Percentiles rank a stretch among this genome's conserved stretches.
These are phyloP conservation scores for Avahi laniger DNA, from an alignment of 2,797 vertebrate species.

Conservation along the genomic window DNA sequence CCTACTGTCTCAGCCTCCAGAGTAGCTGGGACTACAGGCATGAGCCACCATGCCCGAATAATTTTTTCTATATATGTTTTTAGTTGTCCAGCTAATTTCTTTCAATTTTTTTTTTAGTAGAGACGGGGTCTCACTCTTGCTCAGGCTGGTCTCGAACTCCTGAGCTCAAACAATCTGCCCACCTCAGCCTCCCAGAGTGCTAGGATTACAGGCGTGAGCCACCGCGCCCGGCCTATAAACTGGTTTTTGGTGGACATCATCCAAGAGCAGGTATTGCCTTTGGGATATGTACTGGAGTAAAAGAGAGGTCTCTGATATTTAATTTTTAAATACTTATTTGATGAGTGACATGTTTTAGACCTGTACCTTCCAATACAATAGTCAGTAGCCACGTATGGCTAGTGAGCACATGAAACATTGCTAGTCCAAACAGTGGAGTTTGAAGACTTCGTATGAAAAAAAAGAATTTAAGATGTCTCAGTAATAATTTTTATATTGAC, in stretches of 20 bases:
- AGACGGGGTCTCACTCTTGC: no score
- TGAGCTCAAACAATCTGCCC: no score
- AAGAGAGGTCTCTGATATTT: neutral
- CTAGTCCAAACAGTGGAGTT: neutral
- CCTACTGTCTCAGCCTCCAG: no score
- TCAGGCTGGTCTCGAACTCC: no score
- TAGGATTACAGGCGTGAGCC: no score
- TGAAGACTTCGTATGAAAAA: neutral
- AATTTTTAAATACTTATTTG: neutral
- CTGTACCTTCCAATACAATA: neutral
- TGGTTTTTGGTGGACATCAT: neutral
- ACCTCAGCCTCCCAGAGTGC: no score
- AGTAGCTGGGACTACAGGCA: no score
- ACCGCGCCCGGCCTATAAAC: no score
- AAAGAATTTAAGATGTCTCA: neutral
- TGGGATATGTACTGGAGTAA: neutral
- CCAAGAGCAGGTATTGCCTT: neutral
- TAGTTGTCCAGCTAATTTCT: no score
- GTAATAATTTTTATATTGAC: conserved; percentile 2
- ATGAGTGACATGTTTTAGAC: neutral
- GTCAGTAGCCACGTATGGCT: neutral
- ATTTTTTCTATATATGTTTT: no score
- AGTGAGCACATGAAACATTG: neutral
- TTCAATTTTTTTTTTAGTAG: no score
- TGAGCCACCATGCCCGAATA: no score